These are phyloP conservation scores for Xestia rhomboidea DNA, from an alignment of 2,888 invertebrate species.

Conservation along the genomic window DNA sequence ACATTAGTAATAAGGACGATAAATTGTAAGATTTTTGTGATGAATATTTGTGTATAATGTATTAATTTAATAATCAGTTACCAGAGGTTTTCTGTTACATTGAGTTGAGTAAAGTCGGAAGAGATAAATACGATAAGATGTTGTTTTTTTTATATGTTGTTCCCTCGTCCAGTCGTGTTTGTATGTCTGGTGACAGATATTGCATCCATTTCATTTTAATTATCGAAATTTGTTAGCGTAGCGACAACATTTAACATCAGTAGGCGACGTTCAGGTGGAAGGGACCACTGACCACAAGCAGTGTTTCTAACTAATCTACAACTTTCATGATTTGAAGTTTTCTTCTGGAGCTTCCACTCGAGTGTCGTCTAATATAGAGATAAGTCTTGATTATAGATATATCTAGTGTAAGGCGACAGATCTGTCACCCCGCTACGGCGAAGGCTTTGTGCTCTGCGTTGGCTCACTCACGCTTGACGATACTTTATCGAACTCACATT, in stretches of 20 bases:
- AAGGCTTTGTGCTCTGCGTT: constrained; percentile 81
- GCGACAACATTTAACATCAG: constrained; percentile 80
- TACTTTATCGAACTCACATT: background rate
- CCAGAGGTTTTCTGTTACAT: constrained; percentile 88
- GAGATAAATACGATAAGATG: constrained; percentile 85
- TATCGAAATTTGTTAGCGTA: constrained; percentile 80
- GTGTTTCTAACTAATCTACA: constrained; percentile 28
- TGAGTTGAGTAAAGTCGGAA: constrained; percentile 88
- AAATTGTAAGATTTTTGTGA: constrained; percentile 84
- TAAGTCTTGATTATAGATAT: constrained; percentile 85
- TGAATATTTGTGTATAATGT: constrained; percentile 86
- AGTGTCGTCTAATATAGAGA: constrained; percentile 68
- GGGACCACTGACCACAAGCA: constrained; percentile 14
- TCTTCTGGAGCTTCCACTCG: constrained; percentile 50
- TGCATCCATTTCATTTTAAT: constrained; percentile 73
- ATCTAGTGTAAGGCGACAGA: constrained; percentile 86
- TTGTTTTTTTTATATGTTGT: constrained; percentile 87
- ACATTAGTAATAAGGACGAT: constrained; percentile 81
- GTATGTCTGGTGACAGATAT: constrained; percentile 68
- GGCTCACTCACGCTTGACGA: constrained; percentile 76
- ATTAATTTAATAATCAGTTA: constrained; percentile 89
- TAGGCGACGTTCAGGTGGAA: constrained; percentile 71
- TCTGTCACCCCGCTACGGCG: constrained; percentile 87
- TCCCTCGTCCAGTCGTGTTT: constrained; percentile 79
- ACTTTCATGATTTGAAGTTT: constrained; percentile 55